Conservation (phyloP, 2,113 vertebrate genomes). For the Smithornis capensis region DNA sequence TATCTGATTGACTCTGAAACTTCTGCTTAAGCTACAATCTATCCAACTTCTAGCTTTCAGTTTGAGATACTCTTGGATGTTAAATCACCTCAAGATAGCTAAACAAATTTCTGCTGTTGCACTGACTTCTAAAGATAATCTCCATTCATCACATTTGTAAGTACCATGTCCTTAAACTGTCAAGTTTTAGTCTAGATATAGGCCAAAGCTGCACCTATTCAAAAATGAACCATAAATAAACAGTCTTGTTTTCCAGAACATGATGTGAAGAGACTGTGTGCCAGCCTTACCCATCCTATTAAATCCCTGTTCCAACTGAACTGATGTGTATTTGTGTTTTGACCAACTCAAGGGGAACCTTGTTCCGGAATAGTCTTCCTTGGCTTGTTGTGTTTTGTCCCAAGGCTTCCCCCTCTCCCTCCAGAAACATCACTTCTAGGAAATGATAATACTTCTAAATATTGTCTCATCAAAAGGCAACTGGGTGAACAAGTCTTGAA, state of each 20-base stretch:
- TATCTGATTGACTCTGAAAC: neutral
- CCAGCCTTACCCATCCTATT: neutral
- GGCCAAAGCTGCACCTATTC: neutral
- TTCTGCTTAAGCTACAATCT: neutral
- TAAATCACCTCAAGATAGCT: neutral
- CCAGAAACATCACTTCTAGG: neutral
- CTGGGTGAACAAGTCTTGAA: neutral
- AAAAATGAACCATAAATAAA: neutral
- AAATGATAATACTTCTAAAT: neutral
- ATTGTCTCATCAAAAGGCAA: neutral
- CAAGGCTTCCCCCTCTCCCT: fast-evolving
- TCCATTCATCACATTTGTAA: neutral
- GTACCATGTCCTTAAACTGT: neutral
- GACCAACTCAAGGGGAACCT: neutral
- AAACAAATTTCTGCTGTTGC: neutral
- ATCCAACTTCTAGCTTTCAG: neutral
- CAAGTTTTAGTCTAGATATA: neutral
- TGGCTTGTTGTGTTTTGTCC: neutral
- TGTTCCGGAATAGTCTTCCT: neutral
- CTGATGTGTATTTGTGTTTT: neutral
- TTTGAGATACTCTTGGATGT: neutral
- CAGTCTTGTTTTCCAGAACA: neutral
- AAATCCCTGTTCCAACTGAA: neutral
- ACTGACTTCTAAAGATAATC: neutral
- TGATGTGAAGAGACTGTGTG: neutral